Evolutionary conservation across 2,797 vertebrate species (phyloP).

Genomic region (Mallotus villosus): DNA sequence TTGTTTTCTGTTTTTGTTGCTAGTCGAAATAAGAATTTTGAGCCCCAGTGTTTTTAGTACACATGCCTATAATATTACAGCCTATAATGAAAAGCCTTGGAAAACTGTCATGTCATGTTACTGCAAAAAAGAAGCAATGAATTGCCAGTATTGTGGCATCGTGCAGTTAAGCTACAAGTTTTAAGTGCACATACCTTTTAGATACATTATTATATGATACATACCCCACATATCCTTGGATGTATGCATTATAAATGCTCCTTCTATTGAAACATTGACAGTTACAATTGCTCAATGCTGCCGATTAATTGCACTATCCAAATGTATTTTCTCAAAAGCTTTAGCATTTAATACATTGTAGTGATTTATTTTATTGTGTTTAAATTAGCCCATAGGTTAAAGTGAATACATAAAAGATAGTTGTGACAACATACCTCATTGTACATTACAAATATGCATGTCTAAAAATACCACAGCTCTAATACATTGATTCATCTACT

Average conservation of each 20-base stretch:
- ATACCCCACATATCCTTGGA: too few species aligned
- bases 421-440: not conserved
- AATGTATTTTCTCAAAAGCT: not conserved
- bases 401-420: not conserved
- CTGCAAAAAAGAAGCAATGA: not conserved
- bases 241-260: not conserved
- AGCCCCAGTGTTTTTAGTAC: not conserved
- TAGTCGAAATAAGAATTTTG: not conserved
- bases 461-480: too few species aligned
- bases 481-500: too few species aligned
- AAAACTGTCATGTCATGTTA: not conserved
- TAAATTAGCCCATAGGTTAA: not conserved
- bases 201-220: too few species aligned
- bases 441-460: too few species aligned
- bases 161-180: too few species aligned
- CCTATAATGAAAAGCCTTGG: not conserved
- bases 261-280: not conserved
- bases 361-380: not conserved
- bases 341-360: not conserved
- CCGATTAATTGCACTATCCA: not conserved
- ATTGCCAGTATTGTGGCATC: not conserved
- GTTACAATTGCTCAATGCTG: not conserved
- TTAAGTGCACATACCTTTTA: too few species aligned
- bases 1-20: not conserved
- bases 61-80: not conserved